phyloP scores from a whole-genome alignment of 2,888 invertebrate genomes.

The Argyra leucocephala region DNA sequence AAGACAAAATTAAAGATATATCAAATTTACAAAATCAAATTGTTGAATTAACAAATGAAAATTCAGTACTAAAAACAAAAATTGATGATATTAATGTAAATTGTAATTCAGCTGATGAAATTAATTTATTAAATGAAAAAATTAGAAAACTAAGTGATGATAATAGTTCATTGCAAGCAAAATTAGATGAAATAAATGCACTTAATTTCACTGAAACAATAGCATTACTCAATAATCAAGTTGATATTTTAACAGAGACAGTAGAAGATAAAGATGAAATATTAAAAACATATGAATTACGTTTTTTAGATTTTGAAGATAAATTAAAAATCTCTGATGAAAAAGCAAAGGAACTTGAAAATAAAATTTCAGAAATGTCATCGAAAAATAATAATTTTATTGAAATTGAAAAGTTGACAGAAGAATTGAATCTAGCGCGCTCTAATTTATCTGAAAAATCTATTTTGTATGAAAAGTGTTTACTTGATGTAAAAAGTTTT shows the following conservation, averaged over 20 bases:
- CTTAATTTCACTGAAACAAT: constrained; percentile 20
- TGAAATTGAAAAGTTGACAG: constrained; percentile 20
- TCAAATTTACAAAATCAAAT: constrained; percentile 20
- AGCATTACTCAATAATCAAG: constrained; percentile 24
- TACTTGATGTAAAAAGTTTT: constrained; percentile 39
- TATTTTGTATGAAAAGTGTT: constrained; percentile 38
- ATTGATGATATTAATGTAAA: constrained; percentile 13
- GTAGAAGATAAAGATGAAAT: constrained; percentile 34
- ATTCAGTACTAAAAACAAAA: constrained; percentile 37
- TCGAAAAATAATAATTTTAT: constrained; percentile 25
- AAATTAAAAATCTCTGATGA: constrained; percentile 31
- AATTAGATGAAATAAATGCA: background rate
- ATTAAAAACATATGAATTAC: constrained; percentile 33
- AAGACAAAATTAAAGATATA: constrained; percentile 27
- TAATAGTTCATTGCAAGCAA: background rate
- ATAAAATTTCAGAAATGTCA: constrained; percentile 30
- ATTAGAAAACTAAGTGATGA: constrained; percentile 7
- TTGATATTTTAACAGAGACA: constrained; percentile 31
- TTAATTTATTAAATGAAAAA: constrained; percentile 23
- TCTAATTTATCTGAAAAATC: constrained; percentile 44
- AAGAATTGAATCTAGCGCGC: constrained; percentile 46
- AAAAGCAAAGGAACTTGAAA: constrained; percentile 32
- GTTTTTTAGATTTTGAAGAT: constrained; percentile 31
- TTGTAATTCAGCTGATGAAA: constrained; percentile 21
- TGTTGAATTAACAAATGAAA: constrained; percentile 41